phyloP scores from a whole-genome alignment of 2,113 vertebrate species.

The Hiodon tergisus region DNA sequence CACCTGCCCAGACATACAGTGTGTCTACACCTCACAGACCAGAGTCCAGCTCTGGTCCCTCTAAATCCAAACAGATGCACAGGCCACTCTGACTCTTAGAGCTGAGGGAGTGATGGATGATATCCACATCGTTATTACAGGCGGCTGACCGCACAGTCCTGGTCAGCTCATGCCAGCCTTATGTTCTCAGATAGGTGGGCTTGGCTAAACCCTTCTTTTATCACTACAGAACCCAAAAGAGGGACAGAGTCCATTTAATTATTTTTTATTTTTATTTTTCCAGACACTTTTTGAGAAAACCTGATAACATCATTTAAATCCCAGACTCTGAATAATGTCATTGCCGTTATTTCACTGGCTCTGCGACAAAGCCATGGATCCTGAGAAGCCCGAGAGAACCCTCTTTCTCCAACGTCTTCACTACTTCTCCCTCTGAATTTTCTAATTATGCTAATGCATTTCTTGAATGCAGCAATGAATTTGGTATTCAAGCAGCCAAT shows the following conservation, averaged over 20 bases:
- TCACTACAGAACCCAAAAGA: neutral
- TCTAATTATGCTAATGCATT: conserved; percentile 29
- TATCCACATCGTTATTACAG: too few relatives aligned
- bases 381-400: neutral
- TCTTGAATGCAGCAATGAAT: neutral
- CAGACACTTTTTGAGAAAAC: conserved; percentile 28
- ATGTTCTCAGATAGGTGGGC: neutral
- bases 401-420: conserved; percentile 7
- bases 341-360: conserved; percentile 25
- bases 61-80: too few relatives aligned
- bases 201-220: neutral
- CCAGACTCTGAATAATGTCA: conserved; percentile 34
- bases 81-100: too few relatives aligned
- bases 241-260: conserved; percentile 28
- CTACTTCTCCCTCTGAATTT: conserved; percentile 23
- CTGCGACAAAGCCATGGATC: conserved; percentile 10
- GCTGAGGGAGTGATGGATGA: too few relatives aligned
- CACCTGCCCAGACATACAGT: too few relatives aligned
- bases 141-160: too few relatives aligned
- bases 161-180: neutral
- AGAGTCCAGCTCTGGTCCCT: too few relatives aligned
- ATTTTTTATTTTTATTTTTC: conserved; percentile 32
- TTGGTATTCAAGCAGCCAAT: conserved; percentile 15
- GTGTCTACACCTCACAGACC: too few relatives aligned
- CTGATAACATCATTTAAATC: conserved; percentile 43